These are phyloP conservation scores for Lasioglossum leucozonium DNA, from an alignment of 2,888 invertebrate species.

Conservation along the genomic window DNA sequence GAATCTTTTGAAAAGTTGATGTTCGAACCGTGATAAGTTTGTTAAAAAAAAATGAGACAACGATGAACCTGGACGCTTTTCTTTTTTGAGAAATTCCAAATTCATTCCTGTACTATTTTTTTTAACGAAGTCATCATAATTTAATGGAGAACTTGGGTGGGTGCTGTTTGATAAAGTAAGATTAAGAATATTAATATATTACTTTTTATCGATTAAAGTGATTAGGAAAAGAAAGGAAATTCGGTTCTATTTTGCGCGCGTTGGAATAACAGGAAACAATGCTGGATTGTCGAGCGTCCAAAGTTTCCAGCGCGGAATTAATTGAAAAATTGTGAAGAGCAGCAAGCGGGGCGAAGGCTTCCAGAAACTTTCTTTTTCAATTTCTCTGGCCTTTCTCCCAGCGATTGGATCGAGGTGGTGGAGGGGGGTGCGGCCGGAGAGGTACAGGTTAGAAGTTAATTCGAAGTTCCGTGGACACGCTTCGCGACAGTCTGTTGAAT, in stretches of 20 bases:
- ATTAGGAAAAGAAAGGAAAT: neutral
- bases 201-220: no score
- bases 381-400: neutral
- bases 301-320: neutral
- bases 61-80: neutral
- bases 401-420: neutral
- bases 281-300: neutral
- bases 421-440: no score
- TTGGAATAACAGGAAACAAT: neutral
- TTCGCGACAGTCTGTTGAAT: conserved; percentile 41
- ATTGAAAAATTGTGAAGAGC: neutral
- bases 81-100: no score
- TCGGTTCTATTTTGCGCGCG: neutral
- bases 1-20: neutral
- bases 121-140: no score
- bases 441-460: conserved; percentile 35
- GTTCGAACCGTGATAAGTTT: neutral
- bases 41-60: neutral
- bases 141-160: no score
- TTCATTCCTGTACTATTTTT: no score
- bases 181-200: no score
- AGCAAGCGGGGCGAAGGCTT: neutral
- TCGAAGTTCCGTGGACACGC: conserved; percentile 37
- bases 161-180: no score
- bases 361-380: conserved; percentile 25